These are phyloP conservation scores for Emys orbicularis DNA, from an alignment of 2,797 vertebrate species.

Conservation along the genomic window DNA sequence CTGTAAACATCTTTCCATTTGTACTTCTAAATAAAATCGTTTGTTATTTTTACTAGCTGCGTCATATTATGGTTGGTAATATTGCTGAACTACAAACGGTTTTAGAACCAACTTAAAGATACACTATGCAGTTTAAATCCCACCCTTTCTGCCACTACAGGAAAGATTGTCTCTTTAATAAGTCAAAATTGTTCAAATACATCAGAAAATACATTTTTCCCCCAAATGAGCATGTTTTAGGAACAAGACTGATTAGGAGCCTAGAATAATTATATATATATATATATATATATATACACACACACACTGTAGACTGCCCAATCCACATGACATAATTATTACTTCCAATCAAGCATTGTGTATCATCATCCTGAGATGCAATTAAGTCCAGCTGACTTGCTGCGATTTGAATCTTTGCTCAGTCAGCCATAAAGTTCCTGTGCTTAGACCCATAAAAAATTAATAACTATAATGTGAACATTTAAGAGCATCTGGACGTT, in stretches of 20 bases:
- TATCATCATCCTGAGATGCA: constrained; percentile 35
- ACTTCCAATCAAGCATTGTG: constrained; percentile 30
- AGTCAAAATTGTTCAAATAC: not conserved
- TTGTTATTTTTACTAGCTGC: not conserved
- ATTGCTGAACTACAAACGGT: not conserved
- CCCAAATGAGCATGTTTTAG: not conserved
- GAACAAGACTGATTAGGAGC: not conserved
- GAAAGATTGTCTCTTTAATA: not conserved
- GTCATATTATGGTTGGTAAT: not conserved
- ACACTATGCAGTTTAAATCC: not conserved
- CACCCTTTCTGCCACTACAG: not conserved
- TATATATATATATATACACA: too few species aligned
- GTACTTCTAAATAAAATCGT: not conserved
- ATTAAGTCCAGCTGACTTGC: constrained; percentile 43
- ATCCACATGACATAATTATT: constrained; percentile 38
- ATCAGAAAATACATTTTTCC: not conserved
- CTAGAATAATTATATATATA: not conserved
- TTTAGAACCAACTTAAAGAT: not conserved
- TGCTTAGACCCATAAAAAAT: constrained; percentile 50
- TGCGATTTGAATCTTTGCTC: constrained; percentile 54
- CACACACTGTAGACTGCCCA: not conserved
- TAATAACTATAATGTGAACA: constrained; percentile 61
- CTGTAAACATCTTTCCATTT: not conserved
- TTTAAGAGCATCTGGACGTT: constrained; percentile 64
- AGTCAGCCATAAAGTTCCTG: constrained; percentile 58